These are phyloP conservation scores for Paguma larvata DNA, from an alignment of 2,797 vertebrate species.

Conservation along the genomic window DNA sequence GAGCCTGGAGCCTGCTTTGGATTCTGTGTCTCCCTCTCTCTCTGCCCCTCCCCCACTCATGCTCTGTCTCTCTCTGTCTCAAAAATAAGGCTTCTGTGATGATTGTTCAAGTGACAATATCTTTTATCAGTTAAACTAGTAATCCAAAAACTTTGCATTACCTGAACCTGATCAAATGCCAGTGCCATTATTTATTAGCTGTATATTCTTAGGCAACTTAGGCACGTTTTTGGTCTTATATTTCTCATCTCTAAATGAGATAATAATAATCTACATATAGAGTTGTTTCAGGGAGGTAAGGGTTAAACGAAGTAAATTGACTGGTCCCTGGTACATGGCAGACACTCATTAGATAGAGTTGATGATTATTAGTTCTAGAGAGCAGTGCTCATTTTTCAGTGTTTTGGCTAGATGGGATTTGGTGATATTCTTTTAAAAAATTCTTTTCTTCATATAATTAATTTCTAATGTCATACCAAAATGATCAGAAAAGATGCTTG, in stretches of 20 bases:
- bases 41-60: too few species aligned
- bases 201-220: not conserved
- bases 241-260: constrained; percentile 19
- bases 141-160: constrained; percentile 19
- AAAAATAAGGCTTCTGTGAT: not conserved
- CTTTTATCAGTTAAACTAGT: constrained; percentile 21
- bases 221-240: not conserved
- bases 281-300: not conserved
- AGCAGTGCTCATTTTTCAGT: not conserved
- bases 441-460: not conserved
- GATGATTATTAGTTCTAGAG: not conserved
- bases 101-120: not conserved
- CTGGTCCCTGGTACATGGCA: not conserved
- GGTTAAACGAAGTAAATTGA: not conserved
- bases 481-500: not conserved
- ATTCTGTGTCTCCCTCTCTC: too few species aligned
- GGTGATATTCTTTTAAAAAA: not conserved
- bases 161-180: not conserved
- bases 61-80: too few species aligned
- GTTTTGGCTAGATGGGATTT: constrained; percentile 52
- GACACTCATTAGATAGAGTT: not conserved
- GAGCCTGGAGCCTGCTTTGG: too few species aligned
- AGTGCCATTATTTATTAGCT: not conserved
- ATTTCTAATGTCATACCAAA: not conserved
- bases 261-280: not conserved